phyloP scores from a whole-genome alignment of 2,113 vertebrate genomes.

The Neotoma lepida region DNA sequence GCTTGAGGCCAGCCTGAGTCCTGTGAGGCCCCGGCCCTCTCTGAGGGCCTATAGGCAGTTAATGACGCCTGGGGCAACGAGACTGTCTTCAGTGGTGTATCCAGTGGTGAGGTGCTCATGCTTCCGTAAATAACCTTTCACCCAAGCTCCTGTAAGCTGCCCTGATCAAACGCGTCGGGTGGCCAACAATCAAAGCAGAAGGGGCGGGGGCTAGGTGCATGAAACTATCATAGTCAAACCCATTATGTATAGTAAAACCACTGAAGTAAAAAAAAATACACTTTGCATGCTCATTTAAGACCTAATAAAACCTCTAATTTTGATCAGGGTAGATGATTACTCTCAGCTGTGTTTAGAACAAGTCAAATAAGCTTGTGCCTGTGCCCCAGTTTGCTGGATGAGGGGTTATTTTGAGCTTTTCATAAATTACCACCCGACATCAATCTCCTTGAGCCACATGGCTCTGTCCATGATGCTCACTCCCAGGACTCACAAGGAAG shows the following conservation, averaged over 20 bases:
- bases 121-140: neutral
- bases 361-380: neutral
- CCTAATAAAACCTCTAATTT: neutral
- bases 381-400: neutral
- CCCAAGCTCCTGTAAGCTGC: neutral
- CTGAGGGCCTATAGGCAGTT: neutral
- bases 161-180: neutral
- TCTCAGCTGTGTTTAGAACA: neutral
- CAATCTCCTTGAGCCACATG: neutral
- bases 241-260: neutral
- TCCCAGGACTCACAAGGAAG: neutral
- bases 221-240: neutral
- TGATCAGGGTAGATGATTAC: neutral
- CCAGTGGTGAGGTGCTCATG: neutral
- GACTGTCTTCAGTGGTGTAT: neutral
- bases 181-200: neutral
- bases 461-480: neutral
- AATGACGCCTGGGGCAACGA: neutral
- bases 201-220: neutral
- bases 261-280: neutral
- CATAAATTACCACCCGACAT: neutral
- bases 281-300: neutral
- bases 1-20: neutral
- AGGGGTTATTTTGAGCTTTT: neutral
- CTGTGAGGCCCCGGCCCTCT: neutral